Percentiles rank a stretch among this genome's conserved stretches.
Conservation (phyloP, 2,888 invertebrate species). For the Zeuzera pyrina region DNA sequence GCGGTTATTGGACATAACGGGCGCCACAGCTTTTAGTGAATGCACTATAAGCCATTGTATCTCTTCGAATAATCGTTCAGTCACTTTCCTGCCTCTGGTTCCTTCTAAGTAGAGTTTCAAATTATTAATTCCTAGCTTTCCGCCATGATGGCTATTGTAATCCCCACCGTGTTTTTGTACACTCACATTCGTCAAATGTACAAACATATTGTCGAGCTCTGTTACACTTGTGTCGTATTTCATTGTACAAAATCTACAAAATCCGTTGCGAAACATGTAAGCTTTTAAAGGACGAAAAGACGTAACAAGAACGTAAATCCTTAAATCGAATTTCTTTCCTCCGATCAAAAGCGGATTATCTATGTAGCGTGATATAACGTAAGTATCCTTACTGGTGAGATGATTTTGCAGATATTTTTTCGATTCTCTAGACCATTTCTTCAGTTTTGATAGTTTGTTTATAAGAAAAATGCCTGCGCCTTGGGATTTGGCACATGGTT, state of each 20-base stretch:
- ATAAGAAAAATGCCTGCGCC: constrained; percentile 90
- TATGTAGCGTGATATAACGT: constrained; percentile 95
- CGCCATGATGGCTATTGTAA: constrained; percentile 94
- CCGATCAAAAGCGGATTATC: constrained; percentile 94
- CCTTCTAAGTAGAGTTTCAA: constrained; percentile 90
- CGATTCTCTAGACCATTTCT: constrained; percentile 83
- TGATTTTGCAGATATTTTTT: constrained; percentile 86
- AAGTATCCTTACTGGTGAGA: constrained; percentile 84
- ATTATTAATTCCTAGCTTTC: constrained; percentile 93
- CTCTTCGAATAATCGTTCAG: constrained; percentile 89
- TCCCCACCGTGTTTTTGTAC: constrained; percentile 96
- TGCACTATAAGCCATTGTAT: constrained; percentile 92
- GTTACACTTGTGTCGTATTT: constrained; percentile 91
- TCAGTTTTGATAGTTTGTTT: constrained; percentile 86
- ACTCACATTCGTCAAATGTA: constrained; percentile 95
- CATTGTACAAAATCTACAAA: constrained; percentile 95
- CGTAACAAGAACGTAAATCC: constrained; percentile 92
- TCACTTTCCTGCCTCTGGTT: constrained; percentile 88
- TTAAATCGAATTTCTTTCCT: constrained; percentile 94
- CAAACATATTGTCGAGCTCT: constrained; percentile 92
- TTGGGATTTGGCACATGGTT: constrained; percentile 90
- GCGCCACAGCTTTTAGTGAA: constrained; percentile 90
- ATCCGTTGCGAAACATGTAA: constrained; percentile 91
- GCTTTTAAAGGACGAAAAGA: constrained; percentile 94
- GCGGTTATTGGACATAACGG: constrained; percentile 91